A percentile compares a stretch with the other conserved stretches of the same genome.
Conservation (phyloP, 2,113 vertebrate genomes). For the Megaleporinus macrocephalus region DNA sequence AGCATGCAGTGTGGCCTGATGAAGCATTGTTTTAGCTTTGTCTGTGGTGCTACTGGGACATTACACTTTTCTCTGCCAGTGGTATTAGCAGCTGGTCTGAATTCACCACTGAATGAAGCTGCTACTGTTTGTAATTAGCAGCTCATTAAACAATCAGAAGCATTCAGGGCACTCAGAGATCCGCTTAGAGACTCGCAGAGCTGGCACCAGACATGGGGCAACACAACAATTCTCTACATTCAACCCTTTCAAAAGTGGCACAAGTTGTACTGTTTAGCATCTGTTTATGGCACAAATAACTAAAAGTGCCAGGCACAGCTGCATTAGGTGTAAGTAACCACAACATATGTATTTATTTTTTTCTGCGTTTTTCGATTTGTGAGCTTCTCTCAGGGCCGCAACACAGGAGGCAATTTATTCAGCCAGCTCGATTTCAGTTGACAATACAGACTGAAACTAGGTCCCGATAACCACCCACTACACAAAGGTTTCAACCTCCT, state of each 20-base stretch:
- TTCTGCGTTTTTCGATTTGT: slow-evolving; percentile 39
- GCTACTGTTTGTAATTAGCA: slow-evolving; percentile 88
- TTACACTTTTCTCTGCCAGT: slow-evolving; percentile 76
- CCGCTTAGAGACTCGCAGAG: slow-evolving; percentile 28
- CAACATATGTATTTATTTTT: neutral
- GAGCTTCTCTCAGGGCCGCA: slow-evolving; percentile 25
- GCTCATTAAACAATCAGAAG: slow-evolving; percentile 88
- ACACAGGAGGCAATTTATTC: slow-evolving; percentile 35
- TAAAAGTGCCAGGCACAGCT: neutral
- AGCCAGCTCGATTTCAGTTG: slow-evolving; percentile 43
- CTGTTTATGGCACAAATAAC: slow-evolving; percentile 18
- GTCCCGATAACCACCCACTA: slow-evolving; percentile 36
- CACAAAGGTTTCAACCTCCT: slow-evolving; percentile 31
- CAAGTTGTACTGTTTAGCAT: neutral
- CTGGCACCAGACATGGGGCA: slow-evolving; percentile 25
- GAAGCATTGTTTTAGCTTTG: slow-evolving; percentile 27
- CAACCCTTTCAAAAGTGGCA: slow-evolving; percentile 26
- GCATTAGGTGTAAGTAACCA: neutral
- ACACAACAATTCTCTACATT: slow-evolving; percentile 14
- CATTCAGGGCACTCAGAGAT: slow-evolving; percentile 79
- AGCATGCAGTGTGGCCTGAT: neutral
- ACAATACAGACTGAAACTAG: slow-evolving; percentile 43
- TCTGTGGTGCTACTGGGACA: slow-evolving; percentile 79
- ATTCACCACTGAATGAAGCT: slow-evolving; percentile 77
- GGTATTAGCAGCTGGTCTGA: slow-evolving; percentile 81